Conservation (phyloP, 2,113 vertebrate genomes). For the Petromus typicus region DNA sequence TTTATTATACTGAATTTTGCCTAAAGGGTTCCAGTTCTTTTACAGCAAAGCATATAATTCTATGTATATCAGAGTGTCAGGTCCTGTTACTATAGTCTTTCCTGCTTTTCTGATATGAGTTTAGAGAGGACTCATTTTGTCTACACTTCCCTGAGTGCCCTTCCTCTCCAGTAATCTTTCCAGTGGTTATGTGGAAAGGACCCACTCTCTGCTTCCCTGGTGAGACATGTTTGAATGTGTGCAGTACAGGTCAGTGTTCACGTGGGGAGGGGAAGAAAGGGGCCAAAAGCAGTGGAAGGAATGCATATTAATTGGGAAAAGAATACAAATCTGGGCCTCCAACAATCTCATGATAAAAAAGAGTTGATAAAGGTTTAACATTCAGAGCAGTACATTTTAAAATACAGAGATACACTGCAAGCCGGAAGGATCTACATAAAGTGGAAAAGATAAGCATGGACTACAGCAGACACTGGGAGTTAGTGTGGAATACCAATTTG, state of each 20-base stretch:
- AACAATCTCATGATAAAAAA: not conserved
- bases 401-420: not conserved
- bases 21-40: not conserved
- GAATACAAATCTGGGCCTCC: not conserved
- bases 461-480: not conserved
- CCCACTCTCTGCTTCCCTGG: not conserved
- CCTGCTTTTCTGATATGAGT: not conserved
- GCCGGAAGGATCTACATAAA: not conserved
- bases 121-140: not conserved
- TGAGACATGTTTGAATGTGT: not conserved
- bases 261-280: not conserved
- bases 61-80: not conserved
- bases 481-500: not conserved
- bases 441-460: not conserved
- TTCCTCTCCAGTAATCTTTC: not conserved
- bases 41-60: not conserved
- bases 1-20: constrained; percentile 18
- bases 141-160: not conserved
- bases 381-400: constrained; percentile 26
- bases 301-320: not conserved
- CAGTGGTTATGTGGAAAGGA: not conserved
- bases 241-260: fast-evolving
- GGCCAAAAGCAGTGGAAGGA: not conserved
- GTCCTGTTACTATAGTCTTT: not conserved
- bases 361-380: not conserved